Conservation (phyloP, 2,113 vertebrate species). For the Tragelaphus strepsiceros region DNA sequence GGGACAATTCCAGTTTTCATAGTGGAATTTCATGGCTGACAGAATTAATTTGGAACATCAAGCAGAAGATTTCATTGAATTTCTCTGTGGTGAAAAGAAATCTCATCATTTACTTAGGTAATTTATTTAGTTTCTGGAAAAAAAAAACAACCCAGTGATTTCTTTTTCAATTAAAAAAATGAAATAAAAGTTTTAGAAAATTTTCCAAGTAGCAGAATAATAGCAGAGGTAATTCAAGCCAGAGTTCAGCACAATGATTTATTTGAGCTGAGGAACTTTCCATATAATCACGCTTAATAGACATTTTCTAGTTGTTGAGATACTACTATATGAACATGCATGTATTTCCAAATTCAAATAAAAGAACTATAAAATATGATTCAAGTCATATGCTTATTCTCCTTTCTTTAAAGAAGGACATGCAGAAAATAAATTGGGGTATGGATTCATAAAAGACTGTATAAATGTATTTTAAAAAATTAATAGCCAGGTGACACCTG, state of each 20-base stretch:
- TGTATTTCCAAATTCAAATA: constrained; percentile 76
- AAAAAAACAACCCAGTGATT: background rate
- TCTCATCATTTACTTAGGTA: background rate
- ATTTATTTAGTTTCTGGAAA: background rate
- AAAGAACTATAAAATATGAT: constrained; percentile 80
- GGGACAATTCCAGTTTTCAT: background rate
- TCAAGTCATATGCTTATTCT: constrained; percentile 75
- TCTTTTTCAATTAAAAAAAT: background rate
- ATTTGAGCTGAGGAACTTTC: constrained; percentile 69
- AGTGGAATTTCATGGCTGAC: background rate
- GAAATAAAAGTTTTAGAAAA: constrained; percentile 55
- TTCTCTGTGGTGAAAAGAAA: background rate
- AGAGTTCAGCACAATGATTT: constrained; percentile 61
- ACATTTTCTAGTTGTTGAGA: constrained; percentile 64
- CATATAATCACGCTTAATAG: constrained; percentile 56
- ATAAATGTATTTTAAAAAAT: constrained; percentile 67
- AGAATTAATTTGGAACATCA: background rate
- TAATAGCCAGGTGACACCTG: constrained; percentile 73
- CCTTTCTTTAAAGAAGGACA: constrained; percentile 51
- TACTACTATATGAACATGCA: constrained; percentile 73
- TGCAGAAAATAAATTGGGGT: constrained; percentile 57
- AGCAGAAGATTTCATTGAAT: background rate
- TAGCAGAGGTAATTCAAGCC: constrained; percentile 39
- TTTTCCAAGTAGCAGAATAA: constrained; percentile 64
- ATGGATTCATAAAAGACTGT: constrained; percentile 39